Percentiles rank a stretch among this genome's conserved stretches.
These are phyloP conservation scores for Protophormia terraenovae DNA, from an alignment of 2,888 invertebrate species.

Conservation along the genomic window DNA sequence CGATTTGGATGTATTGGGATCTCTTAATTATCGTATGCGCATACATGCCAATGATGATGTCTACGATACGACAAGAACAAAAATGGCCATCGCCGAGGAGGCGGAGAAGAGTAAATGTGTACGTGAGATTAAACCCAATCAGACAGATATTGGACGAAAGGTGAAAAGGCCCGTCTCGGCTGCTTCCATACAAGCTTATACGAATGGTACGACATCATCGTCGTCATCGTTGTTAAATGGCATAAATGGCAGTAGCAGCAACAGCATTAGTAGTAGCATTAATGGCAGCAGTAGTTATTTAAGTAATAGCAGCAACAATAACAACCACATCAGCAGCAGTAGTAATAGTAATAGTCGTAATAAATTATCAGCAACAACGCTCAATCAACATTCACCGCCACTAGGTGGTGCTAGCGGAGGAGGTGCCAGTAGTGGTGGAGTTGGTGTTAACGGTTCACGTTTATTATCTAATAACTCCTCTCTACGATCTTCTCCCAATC, in stretches of 20 bases:
- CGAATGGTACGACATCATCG: conserved; percentile 69
- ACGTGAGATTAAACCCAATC: conserved; percentile 95
- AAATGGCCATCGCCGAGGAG: conserved; percentile 95
- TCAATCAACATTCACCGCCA: conserved; percentile 73
- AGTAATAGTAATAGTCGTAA: conserved; percentile 78
- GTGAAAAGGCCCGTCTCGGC: conserved; percentile 85
- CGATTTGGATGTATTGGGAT: conserved; percentile 91
- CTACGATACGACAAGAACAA: conserved; percentile 94
- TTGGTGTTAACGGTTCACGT: conserved; percentile 39
- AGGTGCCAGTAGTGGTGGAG: conserved; percentile 64
- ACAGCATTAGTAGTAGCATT: conserved; percentile 60
- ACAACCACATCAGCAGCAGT: conserved; percentile 73
- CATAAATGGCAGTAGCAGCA: conserved; percentile 52
- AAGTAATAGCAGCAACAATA: conserved; percentile 74
- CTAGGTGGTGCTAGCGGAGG: conserved; percentile 71
- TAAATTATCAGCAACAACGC: conserved; percentile 75
- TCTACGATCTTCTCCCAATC: conserved; percentile 75
- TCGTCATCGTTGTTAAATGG: conserved; percentile 70
- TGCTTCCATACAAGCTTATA: conserved; percentile 70
- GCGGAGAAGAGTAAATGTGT: conserved; percentile 97
- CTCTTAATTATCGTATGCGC: conserved; percentile 93
- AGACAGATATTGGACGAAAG: conserved; percentile 93
- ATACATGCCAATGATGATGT: conserved; percentile 98
- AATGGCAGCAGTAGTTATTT: conserved; percentile 77
- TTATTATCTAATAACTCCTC: conserved; percentile 56